Percentiles rank a stretch among this genome's conserved stretches.
Evolutionary conservation across 1,140 invertebrate genomes (phyloP).

Genomic region (Nixonia krombeini): DNA sequence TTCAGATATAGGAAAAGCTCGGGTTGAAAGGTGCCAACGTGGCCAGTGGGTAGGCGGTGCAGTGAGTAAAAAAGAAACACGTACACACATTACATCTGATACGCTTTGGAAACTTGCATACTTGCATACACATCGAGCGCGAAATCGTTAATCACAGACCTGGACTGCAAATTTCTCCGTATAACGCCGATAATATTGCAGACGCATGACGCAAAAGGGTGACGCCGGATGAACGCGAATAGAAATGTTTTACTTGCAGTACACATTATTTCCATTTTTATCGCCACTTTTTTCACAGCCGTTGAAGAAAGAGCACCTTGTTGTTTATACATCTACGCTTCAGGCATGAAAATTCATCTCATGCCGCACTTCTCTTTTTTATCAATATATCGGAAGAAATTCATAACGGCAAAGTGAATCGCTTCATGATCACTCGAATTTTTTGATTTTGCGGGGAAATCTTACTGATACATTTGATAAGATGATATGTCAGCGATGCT

Average conservation of each 20-base stretch:
- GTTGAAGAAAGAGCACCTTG: no score
- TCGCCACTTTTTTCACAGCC: no score
- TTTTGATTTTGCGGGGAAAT: no score
- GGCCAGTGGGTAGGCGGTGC: conserved; percentile 14
- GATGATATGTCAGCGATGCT: no score
- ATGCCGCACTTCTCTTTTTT: no score
- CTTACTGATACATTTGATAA: no score
- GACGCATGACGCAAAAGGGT: conserved; percentile 17
- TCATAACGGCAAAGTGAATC: no score
- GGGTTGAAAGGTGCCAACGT: conserved; percentile 33
- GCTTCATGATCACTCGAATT: no score
- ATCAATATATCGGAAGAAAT: no score
- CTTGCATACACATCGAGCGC: conserved; percentile 17
- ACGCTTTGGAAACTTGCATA: conserved; percentile 26
- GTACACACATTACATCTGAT: conserved; percentile 14
- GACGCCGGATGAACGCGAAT: conserved; percentile 15
- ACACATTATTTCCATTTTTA: background rate
- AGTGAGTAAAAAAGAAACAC: conserved; percentile 11
- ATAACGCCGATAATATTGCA: conserved; percentile 13
- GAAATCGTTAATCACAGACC: conserved; percentile 33
- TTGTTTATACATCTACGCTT: no score
- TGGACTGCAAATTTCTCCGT: conserved; percentile 22
- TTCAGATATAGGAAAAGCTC: conserved; percentile 26
- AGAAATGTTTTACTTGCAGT: background rate
- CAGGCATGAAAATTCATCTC: no score